Conservation (phyloP, 2,113 vertebrate species). For the Saccopteryx leptura region DNA sequence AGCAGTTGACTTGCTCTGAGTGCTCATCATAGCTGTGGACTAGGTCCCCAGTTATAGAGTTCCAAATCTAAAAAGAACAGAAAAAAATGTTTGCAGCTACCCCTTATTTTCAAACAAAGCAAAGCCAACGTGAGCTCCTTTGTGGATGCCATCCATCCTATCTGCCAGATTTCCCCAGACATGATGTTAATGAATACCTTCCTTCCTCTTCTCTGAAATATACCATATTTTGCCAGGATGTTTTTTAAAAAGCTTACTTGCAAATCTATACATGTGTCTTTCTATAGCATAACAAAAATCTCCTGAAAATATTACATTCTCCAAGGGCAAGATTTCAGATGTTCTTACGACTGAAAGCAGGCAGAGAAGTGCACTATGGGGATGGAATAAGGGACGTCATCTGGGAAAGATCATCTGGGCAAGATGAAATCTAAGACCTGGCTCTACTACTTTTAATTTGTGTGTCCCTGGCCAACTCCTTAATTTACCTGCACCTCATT, state of each 20-base stretch:
- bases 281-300: background rate
- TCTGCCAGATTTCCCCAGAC: background rate
- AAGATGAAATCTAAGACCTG: background rate
- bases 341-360: background rate
- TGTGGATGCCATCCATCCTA: background rate
- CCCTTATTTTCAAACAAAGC: background rate
- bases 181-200: background rate
- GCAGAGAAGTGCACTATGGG: background rate
- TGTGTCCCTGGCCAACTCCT: background rate
- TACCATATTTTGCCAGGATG: background rate
- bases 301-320: background rate
- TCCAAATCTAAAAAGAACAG: slow-evolving; percentile 93
- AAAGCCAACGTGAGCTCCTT: background rate
- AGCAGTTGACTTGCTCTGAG: slow-evolving; percentile 95
- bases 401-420: background rate
- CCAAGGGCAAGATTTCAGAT: background rate
- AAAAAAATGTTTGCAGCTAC: slow-evolving; percentile 10
- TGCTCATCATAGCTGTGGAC: slow-evolving; percentile 92
- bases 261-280: background rate
- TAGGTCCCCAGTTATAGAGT: slow-evolving; percentile 89
- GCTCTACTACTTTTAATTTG: background rate
- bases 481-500: background rate
- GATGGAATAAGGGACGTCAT: background rate
- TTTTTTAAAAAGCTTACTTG: background rate
- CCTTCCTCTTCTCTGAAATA: background rate